These are phyloP conservation scores for Guaruba guarouba DNA, from an alignment of 2,113 vertebrate species.

Conservation along the genomic window DNA sequence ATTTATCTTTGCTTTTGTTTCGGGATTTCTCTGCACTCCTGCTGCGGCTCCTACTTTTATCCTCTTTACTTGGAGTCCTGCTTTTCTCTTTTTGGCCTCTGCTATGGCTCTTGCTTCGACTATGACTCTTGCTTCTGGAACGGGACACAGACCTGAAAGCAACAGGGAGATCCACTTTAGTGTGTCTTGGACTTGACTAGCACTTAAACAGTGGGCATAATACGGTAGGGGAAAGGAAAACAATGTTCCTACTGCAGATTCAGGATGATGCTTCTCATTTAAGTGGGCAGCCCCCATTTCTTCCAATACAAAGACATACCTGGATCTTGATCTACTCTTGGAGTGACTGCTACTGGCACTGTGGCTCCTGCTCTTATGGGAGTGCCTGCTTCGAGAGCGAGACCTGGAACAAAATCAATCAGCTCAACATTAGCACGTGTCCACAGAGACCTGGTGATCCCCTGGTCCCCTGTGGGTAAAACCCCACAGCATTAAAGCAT, in stretches of 20 bases:
- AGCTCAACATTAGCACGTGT: accelerated
- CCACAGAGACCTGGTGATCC: neutral
- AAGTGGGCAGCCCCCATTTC: neutral
- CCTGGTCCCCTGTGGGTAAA: neutral
- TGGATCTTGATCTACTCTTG: conserved; percentile 83
- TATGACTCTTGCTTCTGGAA: conserved; percentile 83
- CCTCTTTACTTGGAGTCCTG: conserved; percentile 78
- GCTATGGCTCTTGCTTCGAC: conserved; percentile 78
- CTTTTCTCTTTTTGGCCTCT: conserved; percentile 82
- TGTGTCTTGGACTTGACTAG: accelerated
- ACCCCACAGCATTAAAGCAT: neutral
- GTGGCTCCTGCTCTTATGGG: conserved; percentile 90
- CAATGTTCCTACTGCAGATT: neutral
- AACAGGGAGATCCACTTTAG: conserved; percentile 8
- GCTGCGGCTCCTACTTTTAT: conserved; percentile 79
- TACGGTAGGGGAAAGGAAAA: neutral
- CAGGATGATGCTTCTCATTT: neutral
- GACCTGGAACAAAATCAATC: conserved; percentile 75
- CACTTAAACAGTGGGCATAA: neutral
- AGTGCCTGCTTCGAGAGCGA: conserved; percentile 91
- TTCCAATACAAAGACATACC: conserved; percentile 70
- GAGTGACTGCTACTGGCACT: conserved; percentile 89
- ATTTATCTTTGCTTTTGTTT: conserved; percentile 75
- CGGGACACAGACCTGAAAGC: conserved; percentile 83
- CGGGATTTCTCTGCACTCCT: conserved; percentile 71